phyloP scores from a whole-genome alignment of 2,797 vertebrate genomes.

The Anas flavirostris region DNA sequence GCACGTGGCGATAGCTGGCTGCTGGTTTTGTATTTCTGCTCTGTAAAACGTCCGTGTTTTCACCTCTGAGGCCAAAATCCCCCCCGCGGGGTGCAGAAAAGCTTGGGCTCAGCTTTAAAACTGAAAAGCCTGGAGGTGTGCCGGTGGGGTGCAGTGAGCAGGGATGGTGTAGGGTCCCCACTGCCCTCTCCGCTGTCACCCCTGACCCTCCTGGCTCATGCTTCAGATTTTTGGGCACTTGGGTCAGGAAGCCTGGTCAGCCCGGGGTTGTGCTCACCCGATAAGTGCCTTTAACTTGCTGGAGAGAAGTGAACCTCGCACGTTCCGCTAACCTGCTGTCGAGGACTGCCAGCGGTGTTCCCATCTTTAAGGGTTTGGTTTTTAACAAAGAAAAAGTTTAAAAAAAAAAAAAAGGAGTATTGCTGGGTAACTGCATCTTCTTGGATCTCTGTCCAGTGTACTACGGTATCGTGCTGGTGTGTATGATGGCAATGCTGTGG shows the following conservation, averaged over 20 bases:
- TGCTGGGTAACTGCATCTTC: not conserved
- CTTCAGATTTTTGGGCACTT: not conserved
- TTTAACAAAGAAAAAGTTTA: not conserved
- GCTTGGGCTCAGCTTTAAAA: not conserved
- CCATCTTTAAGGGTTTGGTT: not conserved
- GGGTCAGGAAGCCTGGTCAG: not conserved
- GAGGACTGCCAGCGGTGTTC: not conserved
- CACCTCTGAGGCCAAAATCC: not conserved
- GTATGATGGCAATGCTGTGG: not conserved
- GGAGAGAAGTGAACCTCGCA: not conserved
- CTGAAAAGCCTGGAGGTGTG: not conserved
- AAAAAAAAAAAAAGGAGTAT: not conserved
- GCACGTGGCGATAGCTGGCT: not conserved
- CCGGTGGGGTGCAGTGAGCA: no score
- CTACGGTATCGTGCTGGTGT: not conserved
- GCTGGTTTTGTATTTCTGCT: not conserved
- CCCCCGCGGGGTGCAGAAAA: accelerated
- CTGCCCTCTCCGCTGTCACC: not conserved
- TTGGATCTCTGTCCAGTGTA: not conserved
- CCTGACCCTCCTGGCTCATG: not conserved
- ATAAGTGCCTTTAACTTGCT: constrained; percentile 25
- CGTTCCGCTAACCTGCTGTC: not conserved
- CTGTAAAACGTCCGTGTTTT: not conserved
- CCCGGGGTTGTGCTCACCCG: not conserved
- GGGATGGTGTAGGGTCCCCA: no score